Conservation (phyloP, 2,797 vertebrate genomes). For the Antrozous pallidus region DNA sequence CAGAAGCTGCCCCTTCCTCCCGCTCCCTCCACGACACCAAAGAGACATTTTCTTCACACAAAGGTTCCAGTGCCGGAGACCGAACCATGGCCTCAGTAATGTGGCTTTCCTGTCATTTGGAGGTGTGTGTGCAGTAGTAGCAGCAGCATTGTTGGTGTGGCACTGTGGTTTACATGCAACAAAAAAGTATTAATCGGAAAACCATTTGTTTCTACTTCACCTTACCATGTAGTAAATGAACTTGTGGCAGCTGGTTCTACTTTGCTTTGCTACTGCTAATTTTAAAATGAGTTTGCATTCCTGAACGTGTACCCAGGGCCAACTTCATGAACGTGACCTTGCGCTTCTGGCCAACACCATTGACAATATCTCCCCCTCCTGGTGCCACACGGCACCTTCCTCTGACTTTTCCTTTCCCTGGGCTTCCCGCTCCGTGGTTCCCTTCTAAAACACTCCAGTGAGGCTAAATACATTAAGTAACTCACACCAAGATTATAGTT, state of each 20-base stretch:
- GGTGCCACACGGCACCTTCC: rapidly evolving
- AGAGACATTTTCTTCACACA: neutral
- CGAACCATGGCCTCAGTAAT: neutral
- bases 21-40: too few relatives aligned
- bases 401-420: neutral
- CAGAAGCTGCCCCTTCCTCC: neutral
- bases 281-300: neutral
- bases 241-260: neutral
- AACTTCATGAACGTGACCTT: neutral
- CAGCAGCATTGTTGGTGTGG: neutral
- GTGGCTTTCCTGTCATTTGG: neutral
- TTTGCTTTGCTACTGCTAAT: neutral
- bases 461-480: neutral
- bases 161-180: neutral
- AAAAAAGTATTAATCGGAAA: neutral
- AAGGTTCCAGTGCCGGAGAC: neutral
- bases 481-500: neutral
- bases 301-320: neutral
- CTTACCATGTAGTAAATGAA: neutral
- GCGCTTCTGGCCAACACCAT: neutral
- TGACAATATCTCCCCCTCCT: neutral
- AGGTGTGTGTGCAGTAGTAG: neutral
- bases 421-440: neutral
- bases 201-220: neutral
- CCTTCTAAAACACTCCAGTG: neutral